phyloP scores from a whole-genome alignment of 2,888 invertebrate genomes.

The Agrotis ipsilon region DNA sequence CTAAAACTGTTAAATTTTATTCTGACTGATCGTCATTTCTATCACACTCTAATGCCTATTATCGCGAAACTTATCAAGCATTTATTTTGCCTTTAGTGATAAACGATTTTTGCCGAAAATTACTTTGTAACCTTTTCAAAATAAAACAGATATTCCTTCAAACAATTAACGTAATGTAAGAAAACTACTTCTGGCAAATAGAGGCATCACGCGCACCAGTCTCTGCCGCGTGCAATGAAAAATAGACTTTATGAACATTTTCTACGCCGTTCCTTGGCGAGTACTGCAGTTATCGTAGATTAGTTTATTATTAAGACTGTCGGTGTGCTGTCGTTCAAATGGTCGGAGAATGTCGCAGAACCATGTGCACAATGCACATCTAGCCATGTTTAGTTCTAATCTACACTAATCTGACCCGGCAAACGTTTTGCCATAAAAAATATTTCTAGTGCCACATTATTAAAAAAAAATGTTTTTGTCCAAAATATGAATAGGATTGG shows the following conservation, averaged over 20 bases:
- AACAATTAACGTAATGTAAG: slow-evolving; percentile 14
- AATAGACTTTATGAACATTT: slow-evolving; percentile 39
- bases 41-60: no score
- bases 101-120: no score
- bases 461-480: no score
- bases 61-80: no score
- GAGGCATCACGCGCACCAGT: slow-evolving; percentile 6
- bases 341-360: slow-evolving; percentile 7
- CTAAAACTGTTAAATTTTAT: no score
- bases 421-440: no score
- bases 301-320: slow-evolving; percentile 60
- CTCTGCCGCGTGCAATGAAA: slow-evolving; percentile 42
- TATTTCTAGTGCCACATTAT: no score
- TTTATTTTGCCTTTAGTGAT: no score
- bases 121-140: no score
- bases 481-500: no score
- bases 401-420: no score
- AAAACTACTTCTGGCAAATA: background rate
- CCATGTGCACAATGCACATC: background rate
- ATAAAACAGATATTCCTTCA: background rate
- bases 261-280: slow-evolving; percentile 46
- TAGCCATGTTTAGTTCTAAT: slow-evolving; percentile 12
- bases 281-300: slow-evolving; percentile 64
- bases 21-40: no score
- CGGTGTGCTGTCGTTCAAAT: slow-evolving; percentile 55